Evolutionary conservation across 2,113 vertebrate genomes (phyloP), one percentile per base, ranked within the genome.

Genomic region (Anthoscopus minutus): DNA sequence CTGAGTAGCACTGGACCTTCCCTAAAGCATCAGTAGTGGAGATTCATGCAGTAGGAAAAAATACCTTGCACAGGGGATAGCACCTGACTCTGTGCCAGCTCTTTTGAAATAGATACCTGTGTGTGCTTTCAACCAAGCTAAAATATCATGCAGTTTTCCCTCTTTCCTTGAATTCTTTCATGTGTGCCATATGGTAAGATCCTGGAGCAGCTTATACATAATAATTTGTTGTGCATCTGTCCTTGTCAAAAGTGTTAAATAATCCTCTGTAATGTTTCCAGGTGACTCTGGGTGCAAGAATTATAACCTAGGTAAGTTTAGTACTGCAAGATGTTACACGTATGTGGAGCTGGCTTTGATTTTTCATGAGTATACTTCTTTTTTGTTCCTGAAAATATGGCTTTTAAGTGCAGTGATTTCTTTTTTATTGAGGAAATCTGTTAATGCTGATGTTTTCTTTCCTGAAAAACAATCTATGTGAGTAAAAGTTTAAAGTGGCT

Each of bases 191-290:
- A 86, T 96, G 91, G 88, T 67, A 84, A 86, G 64, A 77, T 80
- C 91, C 47, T 50, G 92, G 56, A 90, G 80, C 79, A 83, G 91
- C 38, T 96, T 92, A 90, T 93, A 83, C 44, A 12, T 91, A 88
- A 96, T 91, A 93, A 93, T 94, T 94, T 86, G 65, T 88, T 88
- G 37, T 86, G 90, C 88, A 94, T 90, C 86, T 93, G 91, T 88
- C 86, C 86, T 66, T 92, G 88, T 96, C 86, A 74, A n/a, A 92
- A 90, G 60, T 84, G 91, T 93, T 93, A 91, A 91, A 71, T 91
- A 92, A 94, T 92, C 67, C 47, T 65, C 44, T 92, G 35, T 93
- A 93, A 67, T 58, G 65, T 84, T 93, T 93, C 95, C 88, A 92
- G 90, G 86, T 83, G 86, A 90, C 50, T 88, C 47, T 66, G 38